phyloP scores from a whole-genome alignment of 2,888 invertebrate genomes.

The Abrostola triplasia region DNA sequence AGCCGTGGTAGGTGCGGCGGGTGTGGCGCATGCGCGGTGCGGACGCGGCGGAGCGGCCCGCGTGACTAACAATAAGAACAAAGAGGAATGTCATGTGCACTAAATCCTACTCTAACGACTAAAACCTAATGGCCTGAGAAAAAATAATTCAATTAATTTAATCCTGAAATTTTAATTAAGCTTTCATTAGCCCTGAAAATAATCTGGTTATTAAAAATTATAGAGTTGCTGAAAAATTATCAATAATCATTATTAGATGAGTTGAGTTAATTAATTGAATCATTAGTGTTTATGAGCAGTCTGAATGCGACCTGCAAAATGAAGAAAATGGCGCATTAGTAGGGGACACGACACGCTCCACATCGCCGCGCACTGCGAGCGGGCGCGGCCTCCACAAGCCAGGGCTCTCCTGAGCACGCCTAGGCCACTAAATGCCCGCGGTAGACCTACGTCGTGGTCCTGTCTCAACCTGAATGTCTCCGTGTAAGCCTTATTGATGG shows the following conservation, averaged over 20 bases:
- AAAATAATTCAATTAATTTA: constrained; percentile 69
- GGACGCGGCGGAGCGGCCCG: constrained; percentile 1
- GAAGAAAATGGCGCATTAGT: constrained; percentile 75
- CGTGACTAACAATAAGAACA: neutral
- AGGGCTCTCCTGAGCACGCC: too few relatives aligned
- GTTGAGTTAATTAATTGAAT: constrained; percentile 65
- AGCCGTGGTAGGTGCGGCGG: neutral
- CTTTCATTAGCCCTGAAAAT: constrained; percentile 81
- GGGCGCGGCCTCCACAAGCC: neutral
- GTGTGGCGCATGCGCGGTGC: neutral
- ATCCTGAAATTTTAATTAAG: constrained; percentile 81
- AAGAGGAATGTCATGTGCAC: constrained; percentile 24
- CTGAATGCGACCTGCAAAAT: constrained; percentile 75
- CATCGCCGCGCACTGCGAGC: neutral
- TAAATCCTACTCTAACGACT: constrained; percentile 55
- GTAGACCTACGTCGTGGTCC: too few relatives aligned
- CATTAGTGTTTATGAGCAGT: constrained; percentile 60
- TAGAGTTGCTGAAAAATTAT: constrained; percentile 75
- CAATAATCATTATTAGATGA: constrained; percentile 60
- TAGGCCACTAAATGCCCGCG: too few relatives aligned
- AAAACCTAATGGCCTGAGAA: constrained; percentile 75
- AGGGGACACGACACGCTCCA: constrained; percentile 45
- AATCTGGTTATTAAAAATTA: constrained; percentile 70
- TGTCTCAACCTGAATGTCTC: too few relatives aligned
- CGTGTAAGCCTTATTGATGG: too few relatives aligned